A percentile compares a stretch with the other conserved stretches of the same genome.
Conservation (phyloP, 2,888 invertebrate species). For the Campoletis raptor region DNA sequence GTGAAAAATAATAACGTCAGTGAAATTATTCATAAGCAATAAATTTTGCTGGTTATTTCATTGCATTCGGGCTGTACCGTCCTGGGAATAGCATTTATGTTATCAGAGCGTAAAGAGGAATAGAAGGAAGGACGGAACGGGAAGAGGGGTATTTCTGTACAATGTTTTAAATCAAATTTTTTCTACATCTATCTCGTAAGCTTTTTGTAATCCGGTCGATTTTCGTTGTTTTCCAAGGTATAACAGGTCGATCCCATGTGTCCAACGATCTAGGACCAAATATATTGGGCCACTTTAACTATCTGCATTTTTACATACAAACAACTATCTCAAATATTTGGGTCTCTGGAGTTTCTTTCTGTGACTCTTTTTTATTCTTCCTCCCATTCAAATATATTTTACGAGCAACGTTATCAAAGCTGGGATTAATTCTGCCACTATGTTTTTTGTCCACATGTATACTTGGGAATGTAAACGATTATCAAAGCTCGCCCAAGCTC, state of each 20-base stretch:
- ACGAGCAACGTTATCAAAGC: conserved; percentile 49
- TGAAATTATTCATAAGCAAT: neutral
- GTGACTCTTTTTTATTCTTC: conserved; percentile 16
- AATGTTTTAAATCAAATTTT: conserved; percentile 62
- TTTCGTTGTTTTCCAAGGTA: conserved; percentile 21
- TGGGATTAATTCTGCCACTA: conserved; percentile 48
- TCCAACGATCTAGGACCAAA: neutral
- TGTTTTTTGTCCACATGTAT: neutral
- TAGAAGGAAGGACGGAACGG: neutral
- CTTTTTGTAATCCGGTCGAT: conserved; percentile 57
- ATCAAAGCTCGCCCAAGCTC: neutral
- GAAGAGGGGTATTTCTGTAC: conserved; percentile 17
- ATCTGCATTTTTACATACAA: neutral
- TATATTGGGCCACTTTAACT: neutral
- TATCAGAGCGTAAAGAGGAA: conserved; percentile 4
- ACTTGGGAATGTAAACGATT: neutral
- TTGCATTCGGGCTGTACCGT: neutral
- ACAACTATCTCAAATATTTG: conserved; percentile 31
- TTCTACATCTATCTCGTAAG: conserved; percentile 48
- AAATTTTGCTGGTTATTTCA: neutral
- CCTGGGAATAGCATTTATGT: conserved; percentile 10
- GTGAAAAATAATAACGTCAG: neutral
- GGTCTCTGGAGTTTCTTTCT: conserved; percentile 34
- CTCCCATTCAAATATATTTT: conserved; percentile 43
- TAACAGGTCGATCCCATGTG: conserved; percentile 20